phyloP scores from a whole-genome alignment of 1,140 invertebrate genomes.

The Drosophila cardini region DNA sequence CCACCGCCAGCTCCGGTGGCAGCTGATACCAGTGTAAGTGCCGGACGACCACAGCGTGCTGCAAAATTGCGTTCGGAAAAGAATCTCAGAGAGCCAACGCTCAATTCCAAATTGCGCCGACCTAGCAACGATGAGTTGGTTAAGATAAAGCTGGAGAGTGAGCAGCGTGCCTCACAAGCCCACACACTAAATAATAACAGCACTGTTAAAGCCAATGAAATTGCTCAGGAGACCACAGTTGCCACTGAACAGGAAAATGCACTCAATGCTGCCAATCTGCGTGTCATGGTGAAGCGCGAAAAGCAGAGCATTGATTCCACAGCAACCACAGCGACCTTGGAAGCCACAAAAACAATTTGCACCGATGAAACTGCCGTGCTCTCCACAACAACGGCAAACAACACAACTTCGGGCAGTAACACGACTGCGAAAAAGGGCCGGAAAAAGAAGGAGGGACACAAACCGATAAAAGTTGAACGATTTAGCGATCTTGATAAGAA shows the following conservation, averaged over 20 bases:
- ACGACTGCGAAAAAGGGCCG: conserved; percentile 49
- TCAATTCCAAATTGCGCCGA: conserved; percentile 62
- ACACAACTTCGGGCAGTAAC: neutral
- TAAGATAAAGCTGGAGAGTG: conserved; percentile 67
- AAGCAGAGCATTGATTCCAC: conserved; percentile 56
- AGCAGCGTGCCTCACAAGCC: conserved; percentile 70
- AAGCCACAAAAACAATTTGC: conserved; percentile 13
- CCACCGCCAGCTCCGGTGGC: conserved; percentile 53
- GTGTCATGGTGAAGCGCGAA: conserved; percentile 72
- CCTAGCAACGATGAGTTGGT: conserved; percentile 50
- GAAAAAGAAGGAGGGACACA: conserved; percentile 67
- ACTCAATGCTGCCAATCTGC: conserved; percentile 4
- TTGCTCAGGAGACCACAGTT: conserved; percentile 3
- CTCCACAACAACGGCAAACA: conserved; percentile 20
- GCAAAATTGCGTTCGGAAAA: conserved; percentile 72
- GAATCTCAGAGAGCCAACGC: conserved; percentile 62
- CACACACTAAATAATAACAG: neutral
- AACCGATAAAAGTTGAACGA: conserved; percentile 78
- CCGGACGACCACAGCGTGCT: conserved; percentile 67
- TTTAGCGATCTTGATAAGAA: conserved; percentile 68
- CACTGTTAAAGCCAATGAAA: neutral
- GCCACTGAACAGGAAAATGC: neutral
- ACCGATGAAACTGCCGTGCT: conserved; percentile 50
- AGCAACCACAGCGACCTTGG: conserved; percentile 28
- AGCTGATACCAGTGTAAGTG: conserved; percentile 49